Percentiles rank a stretch among this genome's conserved stretches.
Conservation (phyloP, 2,888 invertebrate genomes). For the Pilophorus perplexus region DNA sequence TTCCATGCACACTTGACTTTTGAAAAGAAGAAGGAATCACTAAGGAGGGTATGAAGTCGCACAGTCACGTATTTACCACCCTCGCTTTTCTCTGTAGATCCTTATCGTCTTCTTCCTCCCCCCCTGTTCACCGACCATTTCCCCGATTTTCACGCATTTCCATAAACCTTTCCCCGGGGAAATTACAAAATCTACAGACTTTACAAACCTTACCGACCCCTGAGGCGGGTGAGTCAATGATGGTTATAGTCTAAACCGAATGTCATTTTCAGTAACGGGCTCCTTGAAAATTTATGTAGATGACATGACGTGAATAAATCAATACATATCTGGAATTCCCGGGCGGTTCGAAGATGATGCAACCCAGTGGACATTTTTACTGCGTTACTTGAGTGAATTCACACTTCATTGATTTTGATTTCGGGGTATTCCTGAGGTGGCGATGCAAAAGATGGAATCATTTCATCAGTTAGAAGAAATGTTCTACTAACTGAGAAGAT, state of each 20-base stretch:
- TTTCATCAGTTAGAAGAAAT: no score
- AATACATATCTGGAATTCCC: no score
- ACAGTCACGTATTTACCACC: slow-evolving; percentile 27
- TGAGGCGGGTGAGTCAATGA: slow-evolving; percentile 24
- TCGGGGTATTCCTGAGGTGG: no score
- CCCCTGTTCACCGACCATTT: not conserved
- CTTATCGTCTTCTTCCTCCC: slow-evolving; percentile 26
- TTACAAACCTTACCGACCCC: slow-evolving; percentile 2
- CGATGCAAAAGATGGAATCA: no score
- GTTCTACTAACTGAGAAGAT: no score
- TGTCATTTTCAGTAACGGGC: slow-evolving; percentile 28
- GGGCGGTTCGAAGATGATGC: no score
- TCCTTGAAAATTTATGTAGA: slow-evolving; percentile 17
- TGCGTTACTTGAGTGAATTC: no score
- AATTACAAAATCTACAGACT: slow-evolving; percentile 36
- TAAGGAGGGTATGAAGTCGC: slow-evolving; percentile 34
- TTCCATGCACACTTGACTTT: slow-evolving; percentile 36
- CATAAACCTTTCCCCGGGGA: slow-evolving; percentile 39
- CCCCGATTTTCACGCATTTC: slow-evolving; percentile 39
- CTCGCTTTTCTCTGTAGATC: slow-evolving; percentile 11
- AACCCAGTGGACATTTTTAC: no score
- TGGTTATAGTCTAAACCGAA: slow-evolving; percentile 33
- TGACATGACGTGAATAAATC: slow-evolving; percentile 25
- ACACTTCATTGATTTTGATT: no score
- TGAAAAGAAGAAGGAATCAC: slow-evolving; percentile 30